Evolutionary conservation across 2,797 vertebrate species (phyloP), one percentile per base, ranked within the genome.

Genomic region (Calcarius lapponicus): DNA sequence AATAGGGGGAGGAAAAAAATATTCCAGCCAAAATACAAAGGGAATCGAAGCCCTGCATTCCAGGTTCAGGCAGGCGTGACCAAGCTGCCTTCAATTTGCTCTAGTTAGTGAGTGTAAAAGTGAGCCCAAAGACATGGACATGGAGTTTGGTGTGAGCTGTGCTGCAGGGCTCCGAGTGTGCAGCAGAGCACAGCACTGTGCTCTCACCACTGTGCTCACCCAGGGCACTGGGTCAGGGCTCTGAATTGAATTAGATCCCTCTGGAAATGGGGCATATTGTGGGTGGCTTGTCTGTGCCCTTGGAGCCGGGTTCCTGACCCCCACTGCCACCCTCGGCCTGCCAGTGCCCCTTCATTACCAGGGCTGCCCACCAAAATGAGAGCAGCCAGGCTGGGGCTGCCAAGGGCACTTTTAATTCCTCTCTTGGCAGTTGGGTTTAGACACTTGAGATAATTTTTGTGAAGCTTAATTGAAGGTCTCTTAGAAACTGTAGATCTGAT

Each of bases 381-480:
- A 96, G 53, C 91, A 80, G 82, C 66, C 75, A 72, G 79, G 66
- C 91, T 50, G 61, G n/a, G 38, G 42, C 93, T 96, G 92, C 96
- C 96, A 96, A 94, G 90, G 88, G 80, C 7, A 1, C 94, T 92
- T 96, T 92, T 93, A 85, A 95, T 96, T 96, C 87, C 92, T 88
- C 93, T 93, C 86, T 96, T 93, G 95, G 90, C 92, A 85, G 64
- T 90, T 76, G 45, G 38, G 22, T 97, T 93, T 66, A 93, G 86
- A 92, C 90, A 95, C 86, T 96, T 96, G 90, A 95, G 94, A 95
- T 95, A 31, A 93, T 94, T 94, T 93, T 92, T 80, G 53, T 89
- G 92, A 71, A 71, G 93, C 94, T 94, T 96, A 97, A 96, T 95
- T 96, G 96, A 97, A 96, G 61, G 90, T 93, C 96, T 96, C 88